These are phyloP conservation scores for Cheracebus regulus DNA, from an alignment of 2,797 vertebrate genomes.

Conservation along the genomic window DNA sequence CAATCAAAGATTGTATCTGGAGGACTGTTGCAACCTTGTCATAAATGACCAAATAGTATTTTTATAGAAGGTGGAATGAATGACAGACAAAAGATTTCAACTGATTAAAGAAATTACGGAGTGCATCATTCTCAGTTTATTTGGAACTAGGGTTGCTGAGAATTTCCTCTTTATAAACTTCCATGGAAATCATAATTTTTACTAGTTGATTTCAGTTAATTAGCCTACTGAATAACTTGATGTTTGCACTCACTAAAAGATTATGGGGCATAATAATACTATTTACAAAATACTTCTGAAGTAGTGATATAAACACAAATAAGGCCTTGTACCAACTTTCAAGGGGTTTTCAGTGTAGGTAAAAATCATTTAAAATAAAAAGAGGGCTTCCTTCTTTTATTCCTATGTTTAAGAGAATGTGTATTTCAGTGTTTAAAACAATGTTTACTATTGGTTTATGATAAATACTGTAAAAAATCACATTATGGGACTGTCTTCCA, in stretches of 20 bases:
- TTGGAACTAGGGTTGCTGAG: neutral
- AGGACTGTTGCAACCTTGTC: neutral
- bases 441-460: neutral
- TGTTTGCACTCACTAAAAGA: conserved; percentile 5
- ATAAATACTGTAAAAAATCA: conserved; percentile 25
- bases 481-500: neutral
- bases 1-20: neutral
- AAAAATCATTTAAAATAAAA: conserved; percentile 2
- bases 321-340: neutral
- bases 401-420: neutral
- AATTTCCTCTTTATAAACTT: neutral
- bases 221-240: neutral
- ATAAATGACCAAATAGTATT: neutral
- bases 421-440: neutral
- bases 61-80: neutral
- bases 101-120: neutral
- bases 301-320: neutral
- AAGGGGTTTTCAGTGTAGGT: neutral
- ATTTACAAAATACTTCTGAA: conserved; percentile 34
- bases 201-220: conserved; percentile 10
- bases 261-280: neutral
- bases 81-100: neutral
- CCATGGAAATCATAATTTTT: neutral
- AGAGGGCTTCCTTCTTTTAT: neutral
- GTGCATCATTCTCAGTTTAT: neutral